phyloP scores from a whole-genome alignment of 2,113 vertebrate species.

The Apus apus region DNA sequence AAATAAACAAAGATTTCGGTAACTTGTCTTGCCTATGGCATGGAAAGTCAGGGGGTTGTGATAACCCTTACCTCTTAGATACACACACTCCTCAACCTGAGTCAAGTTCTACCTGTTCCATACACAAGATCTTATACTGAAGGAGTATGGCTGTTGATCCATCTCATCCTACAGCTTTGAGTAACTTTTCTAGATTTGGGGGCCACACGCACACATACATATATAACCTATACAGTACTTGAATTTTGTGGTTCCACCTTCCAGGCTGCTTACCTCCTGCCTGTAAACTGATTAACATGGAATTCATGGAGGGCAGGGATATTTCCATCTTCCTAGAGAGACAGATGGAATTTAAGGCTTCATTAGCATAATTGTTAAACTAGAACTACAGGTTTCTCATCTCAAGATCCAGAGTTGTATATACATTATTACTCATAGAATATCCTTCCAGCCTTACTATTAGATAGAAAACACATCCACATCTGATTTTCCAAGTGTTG shows the following conservation, averaged over 20 bases:
- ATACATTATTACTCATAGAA: background rate
- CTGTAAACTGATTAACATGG: background rate
- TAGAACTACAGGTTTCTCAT: slow-evolving; percentile 18
- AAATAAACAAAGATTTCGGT: background rate
- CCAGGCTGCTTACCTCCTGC: background rate
- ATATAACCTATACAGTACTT: rapidly evolving
- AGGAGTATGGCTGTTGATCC: background rate
- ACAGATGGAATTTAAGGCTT: slow-evolving; percentile 31
- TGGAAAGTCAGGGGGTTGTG: background rate
- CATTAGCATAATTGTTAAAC: background rate
- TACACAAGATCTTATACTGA: background rate
- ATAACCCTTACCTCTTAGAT: background rate
- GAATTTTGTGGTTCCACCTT: background rate
- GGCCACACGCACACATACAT: background rate
- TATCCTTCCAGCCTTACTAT: background rate
- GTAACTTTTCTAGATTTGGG: background rate
- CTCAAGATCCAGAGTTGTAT: background rate
- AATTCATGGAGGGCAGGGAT: background rate
- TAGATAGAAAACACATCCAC: background rate
- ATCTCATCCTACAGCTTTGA: background rate
- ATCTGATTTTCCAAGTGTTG: background rate
- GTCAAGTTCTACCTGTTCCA: background rate
- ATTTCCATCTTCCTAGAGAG: slow-evolving; percentile 22
- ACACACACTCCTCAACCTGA: background rate
- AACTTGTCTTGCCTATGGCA: background rate